phyloP scores from a whole-genome alignment of 2,113 vertebrate genomes.

The Psammodynastes pulverulentus region DNA sequence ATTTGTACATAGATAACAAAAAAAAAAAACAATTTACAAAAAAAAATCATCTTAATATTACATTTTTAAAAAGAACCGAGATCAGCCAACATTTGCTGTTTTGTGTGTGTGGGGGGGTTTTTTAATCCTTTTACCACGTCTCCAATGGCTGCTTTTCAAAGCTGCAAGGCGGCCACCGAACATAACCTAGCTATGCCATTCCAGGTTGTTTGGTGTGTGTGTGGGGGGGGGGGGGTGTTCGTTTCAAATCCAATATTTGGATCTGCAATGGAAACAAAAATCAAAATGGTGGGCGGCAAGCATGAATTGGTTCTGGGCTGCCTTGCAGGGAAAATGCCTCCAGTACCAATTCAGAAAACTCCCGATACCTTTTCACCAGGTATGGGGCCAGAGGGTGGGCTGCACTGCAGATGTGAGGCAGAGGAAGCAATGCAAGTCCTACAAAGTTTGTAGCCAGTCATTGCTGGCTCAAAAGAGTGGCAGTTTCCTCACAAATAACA shows the following conservation, averaged over 20 bases:
- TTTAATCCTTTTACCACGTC: background rate
- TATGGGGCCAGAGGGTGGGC: background rate
- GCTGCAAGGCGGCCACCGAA: background rate
- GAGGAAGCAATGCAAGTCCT: background rate
- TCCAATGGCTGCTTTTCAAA: slow-evolving; percentile 1
- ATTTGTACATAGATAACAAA: slow-evolving; percentile 73
- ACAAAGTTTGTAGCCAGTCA: background rate
- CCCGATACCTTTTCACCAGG: background rate
- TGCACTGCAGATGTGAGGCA: background rate
- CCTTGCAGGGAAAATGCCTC: background rate
- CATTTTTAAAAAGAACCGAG: slow-evolving; percentile 51
- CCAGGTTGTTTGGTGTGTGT: background rate
- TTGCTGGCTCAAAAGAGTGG: background rate
- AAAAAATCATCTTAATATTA: slow-evolving; percentile 61
- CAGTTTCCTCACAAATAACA: background rate
- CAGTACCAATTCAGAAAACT: background rate
- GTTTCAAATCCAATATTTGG: background rate
- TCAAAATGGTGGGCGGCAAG: background rate
- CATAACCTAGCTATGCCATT: background rate
- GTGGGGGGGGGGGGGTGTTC: background rate
- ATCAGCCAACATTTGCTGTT: slow-evolving; percentile 40
- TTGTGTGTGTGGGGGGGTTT: too few relatives aligned
- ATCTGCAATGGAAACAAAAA: background rate
- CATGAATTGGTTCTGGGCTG: background rate
- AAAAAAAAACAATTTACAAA: slow-evolving; percentile 74